These are phyloP conservation scores for Chymomyza fuscimana DNA, from an alignment of 2,888 invertebrate genomes.

Conservation along the genomic window DNA sequence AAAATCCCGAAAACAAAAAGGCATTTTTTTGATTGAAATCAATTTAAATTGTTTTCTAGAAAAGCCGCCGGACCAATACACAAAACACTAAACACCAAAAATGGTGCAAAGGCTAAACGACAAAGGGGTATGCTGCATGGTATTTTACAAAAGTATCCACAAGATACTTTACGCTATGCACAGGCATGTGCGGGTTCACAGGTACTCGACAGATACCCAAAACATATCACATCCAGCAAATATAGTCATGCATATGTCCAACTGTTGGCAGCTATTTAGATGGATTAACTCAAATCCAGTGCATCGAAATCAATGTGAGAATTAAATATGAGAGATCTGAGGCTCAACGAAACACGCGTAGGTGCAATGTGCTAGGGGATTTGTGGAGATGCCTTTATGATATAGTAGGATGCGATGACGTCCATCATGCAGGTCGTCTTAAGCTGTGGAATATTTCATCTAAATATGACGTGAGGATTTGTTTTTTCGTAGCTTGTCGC, in stretches of 20 bases:
- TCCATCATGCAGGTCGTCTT: neutral
- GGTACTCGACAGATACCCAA: constrained; percentile 20
- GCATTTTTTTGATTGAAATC: constrained; percentile 71
- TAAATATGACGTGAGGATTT: neutral
- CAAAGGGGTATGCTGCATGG: constrained; percentile 27
- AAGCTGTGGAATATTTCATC: neutral
- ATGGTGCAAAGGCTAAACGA: constrained; percentile 45
- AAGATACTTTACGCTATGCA: constrained; percentile 39
- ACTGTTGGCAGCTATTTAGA: constrained; percentile 73
- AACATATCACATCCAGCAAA: constrained; percentile 42
- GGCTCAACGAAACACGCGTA: neutral
- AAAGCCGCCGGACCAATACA: constrained; percentile 53
- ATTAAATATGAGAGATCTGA: constrained; percentile 23
- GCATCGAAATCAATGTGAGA: constrained; percentile 68
- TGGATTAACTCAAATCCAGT: constrained; percentile 63
- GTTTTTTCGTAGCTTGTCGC: neutral
- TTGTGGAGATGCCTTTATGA: neutral
- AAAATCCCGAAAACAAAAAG: constrained; percentile 69
- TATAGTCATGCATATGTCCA: constrained; percentile 65
- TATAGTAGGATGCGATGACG: neutral
- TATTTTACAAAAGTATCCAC: constrained; percentile 43
- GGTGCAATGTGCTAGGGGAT: no score
- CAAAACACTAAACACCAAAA: constrained; percentile 15
- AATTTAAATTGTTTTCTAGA: constrained; percentile 77
- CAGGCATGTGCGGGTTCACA: constrained; percentile 14